Conservation (phyloP, 2,888 invertebrate genomes). For the Ornithoptera priamus region DNA sequence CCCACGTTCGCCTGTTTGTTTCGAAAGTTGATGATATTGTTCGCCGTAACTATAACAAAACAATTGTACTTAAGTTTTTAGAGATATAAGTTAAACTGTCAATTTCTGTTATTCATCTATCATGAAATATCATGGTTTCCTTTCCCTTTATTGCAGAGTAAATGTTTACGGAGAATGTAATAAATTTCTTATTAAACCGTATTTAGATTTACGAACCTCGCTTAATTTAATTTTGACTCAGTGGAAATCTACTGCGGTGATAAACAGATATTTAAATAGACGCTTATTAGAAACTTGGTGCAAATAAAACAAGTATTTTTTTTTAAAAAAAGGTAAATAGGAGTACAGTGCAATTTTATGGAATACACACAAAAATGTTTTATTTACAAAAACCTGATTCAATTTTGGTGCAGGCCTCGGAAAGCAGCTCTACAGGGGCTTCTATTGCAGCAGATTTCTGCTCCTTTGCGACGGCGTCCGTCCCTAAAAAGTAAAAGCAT, state of each 20-base stretch:
- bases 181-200: conserved; percentile 17
- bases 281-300: conserved; percentile 17
- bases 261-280: conserved; percentile 22
- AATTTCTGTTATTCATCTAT: neutral
- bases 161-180: conserved; percentile 19
- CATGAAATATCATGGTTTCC: conserved; percentile 10
- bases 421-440: conserved; percentile 39
- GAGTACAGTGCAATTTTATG: neutral
- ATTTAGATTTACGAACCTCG: conserved; percentile 16
- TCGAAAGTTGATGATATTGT: conserved; percentile 31
- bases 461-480: conserved; percentile 43
- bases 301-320: neutral
- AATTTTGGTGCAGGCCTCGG: conserved; percentile 31
- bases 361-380: neutral
- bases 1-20: conserved; percentile 43
- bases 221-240: conserved; percentile 17
- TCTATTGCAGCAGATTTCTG: conserved; percentile 50
- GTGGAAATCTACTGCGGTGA: conserved; percentile 16
- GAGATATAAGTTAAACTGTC: neutral
- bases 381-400: conserved; percentile 37
- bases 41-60: conserved; percentile 13
- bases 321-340: too few relatives aligned
- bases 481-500: conserved; percentile 54
- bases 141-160: conserved; percentile 1
- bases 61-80: neutral